phyloP scores from a whole-genome alignment of 2,888 invertebrate species.

The Leucania comma region DNA sequence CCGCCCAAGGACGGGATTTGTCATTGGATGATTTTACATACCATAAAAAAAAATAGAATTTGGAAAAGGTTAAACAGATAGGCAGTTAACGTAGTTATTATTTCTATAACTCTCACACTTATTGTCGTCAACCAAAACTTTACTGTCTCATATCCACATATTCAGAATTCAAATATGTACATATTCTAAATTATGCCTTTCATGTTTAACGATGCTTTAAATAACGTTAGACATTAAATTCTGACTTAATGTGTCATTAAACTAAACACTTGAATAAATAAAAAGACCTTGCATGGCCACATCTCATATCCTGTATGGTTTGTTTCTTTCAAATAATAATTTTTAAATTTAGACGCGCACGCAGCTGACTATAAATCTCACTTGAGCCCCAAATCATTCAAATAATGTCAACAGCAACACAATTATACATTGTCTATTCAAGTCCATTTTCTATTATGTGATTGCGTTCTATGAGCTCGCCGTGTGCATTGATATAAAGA shows the following conservation, averaged over 20 bases:
- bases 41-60: too few relatives aligned
- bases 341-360: conserved; percentile 65
- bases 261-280: conserved; percentile 81
- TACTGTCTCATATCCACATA: conserved; percentile 39
- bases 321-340: conserved; percentile 47
- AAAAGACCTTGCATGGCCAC: conserved; percentile 65
- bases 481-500: conserved; percentile 81
- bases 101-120: background rate
- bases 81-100: background rate
- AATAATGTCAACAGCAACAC: conserved; percentile 82
- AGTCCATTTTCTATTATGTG: conserved; percentile 75
- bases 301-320: conserved; percentile 67
- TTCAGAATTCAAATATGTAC: conserved; percentile 46
- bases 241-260: conserved; percentile 78
- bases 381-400: conserved; percentile 78
- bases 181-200: conserved; percentile 73
- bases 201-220: conserved; percentile 79
- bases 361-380: conserved; percentile 80
- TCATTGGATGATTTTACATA: too few relatives aligned
- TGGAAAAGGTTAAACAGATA: too few relatives aligned
- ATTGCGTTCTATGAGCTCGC: conserved; percentile 70
- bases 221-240: conserved; percentile 78
- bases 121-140: conserved; percentile 38
- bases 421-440: conserved; percentile 81
- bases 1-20: too few relatives aligned